Conservation (phyloP, 2,888 invertebrate genomes). For the Criorhina ranunculi region DNA sequence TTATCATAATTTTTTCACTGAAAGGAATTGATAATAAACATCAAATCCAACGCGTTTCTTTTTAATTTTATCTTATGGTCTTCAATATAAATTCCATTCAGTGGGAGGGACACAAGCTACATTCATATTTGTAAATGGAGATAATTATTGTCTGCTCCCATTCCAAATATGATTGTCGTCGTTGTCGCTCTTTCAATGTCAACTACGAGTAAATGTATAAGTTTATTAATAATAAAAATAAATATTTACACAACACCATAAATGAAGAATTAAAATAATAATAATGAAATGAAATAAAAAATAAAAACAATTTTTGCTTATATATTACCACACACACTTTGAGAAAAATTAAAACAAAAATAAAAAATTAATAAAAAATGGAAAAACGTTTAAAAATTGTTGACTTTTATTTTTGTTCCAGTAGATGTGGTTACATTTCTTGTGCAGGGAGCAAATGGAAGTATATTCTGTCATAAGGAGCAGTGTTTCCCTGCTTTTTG, state of each 20-base stretch:
- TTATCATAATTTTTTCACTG: conserved; percentile 30
- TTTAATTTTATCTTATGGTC: conserved; percentile 2
- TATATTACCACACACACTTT: conserved; percentile 62
- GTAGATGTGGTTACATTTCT: too few relatives aligned
- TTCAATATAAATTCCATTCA: conserved; percentile 31
- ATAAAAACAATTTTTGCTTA: conserved; percentile 65
- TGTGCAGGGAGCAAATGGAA: too few relatives aligned
- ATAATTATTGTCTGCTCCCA: conserved; percentile 12
- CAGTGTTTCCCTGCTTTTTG: too few relatives aligned
- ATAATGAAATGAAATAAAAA: conserved; percentile 44
- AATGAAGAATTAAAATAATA: conserved; percentile 45
- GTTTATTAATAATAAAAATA: conserved; percentile 69
- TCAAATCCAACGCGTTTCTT: background rate
- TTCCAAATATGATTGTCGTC: conserved; percentile 34
- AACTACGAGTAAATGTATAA: conserved; percentile 45
- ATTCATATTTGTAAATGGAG: conserved; percentile 13
- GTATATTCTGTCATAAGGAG: too few relatives aligned
- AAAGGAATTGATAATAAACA: conserved; percentile 51
- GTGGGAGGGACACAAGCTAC: conserved; percentile 34
- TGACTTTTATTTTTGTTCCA: conserved; percentile 25
- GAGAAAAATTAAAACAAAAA: conserved; percentile 63
- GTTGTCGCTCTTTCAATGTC: conserved; percentile 50
- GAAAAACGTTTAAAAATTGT: conserved; percentile 48
- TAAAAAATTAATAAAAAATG: conserved; percentile 62
- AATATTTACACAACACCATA: conserved; percentile 76